Base-by-base conservation (phyloP, 35 echinoderm and acorn worm species). In the Stichopus chloronotus region DNA sequence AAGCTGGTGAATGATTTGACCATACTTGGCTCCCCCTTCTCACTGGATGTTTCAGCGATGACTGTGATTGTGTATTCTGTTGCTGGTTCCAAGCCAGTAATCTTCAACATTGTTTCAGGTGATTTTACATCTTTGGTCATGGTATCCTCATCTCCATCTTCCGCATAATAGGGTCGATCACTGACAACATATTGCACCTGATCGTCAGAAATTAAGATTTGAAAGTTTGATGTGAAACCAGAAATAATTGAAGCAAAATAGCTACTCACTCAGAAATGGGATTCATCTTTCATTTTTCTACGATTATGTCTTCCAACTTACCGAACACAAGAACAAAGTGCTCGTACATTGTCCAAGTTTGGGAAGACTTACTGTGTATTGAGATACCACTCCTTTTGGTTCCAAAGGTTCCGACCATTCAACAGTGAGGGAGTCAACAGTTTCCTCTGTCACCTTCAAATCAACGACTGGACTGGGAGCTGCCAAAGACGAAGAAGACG, bases 61-160 rank as follows among this genome's bases (percentile, higher is more conserved):
- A 89, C 87, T 43, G 55, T 69, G 25, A 89, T 89, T 8, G 6
- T 43, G 25, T 89, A 89, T 25, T 89, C 60, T 6, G 87, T 89
- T 13, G 87, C 87, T 17, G 87, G 87, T 72, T 89, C 87, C 20
- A 89, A 72, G 22, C 30, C 60, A 11, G 0, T 54, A 7, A 89
- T 58, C 14, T 17, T 54, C 13, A 71, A 55, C 8, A 61, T 61
- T 61, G 14, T 61, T 61, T 0, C 59, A 10, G 17, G 14, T 87
- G 84, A 56, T 12, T 54, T 20, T 4, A 59, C 9, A 0, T 5
- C 19, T 19, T 61, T n/a, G 1, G 87, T 52, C 16, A 5, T 20
- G 54, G 14, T 88, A 6, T 10, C 52, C 57, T 88, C 86, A 8
- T 7, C 13, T 4, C n/a, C 86, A n/a, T 88, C 86, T 30, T 25